A percentile compares a stretch with the other conserved stretches of the same genome.
These are phyloP conservation scores for Eupleurogrammus muticus DNA, from an alignment of 2,797 vertebrate species.

Conservation along the genomic window DNA sequence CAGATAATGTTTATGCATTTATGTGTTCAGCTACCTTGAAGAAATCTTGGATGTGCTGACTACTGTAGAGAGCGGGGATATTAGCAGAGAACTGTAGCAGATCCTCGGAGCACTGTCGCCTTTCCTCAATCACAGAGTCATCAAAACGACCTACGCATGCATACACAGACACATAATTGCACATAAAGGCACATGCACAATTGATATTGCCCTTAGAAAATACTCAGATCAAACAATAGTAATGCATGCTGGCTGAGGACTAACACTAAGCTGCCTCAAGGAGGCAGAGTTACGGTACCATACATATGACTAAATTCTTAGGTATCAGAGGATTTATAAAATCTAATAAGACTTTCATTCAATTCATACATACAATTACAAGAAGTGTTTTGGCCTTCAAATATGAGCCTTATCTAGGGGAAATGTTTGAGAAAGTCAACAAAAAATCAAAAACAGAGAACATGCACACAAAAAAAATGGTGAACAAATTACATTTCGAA, in stretches of 20 bases:
- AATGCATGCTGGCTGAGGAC: background rate
- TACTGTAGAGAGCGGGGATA: slow-evolving; percentile 94
- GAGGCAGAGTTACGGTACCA: slow-evolving; percentile 26
- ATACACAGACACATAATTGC: background rate
- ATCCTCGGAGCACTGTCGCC: slow-evolving; percentile 97
- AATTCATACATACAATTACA: no score
- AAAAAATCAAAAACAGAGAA: background rate
- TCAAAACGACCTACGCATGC: slow-evolving; percentile 91
- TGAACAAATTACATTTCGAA: no score
- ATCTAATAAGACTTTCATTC: no score
- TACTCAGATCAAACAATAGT: background rate
- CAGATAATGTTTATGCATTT: background rate
- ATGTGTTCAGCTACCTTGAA: slow-evolving; percentile 88
- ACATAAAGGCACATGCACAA: background rate
- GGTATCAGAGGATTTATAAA: background rate
- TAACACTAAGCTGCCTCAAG: slow-evolving; percentile 11
- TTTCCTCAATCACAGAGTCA: slow-evolving; percentile 94
- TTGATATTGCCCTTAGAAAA: background rate
- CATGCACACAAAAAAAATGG: no score
- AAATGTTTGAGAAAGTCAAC: no score
- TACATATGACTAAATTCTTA: background rate
- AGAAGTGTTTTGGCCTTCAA: background rate
- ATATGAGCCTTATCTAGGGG: background rate
- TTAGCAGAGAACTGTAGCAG: slow-evolving; percentile 98
- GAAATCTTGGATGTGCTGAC: slow-evolving; percentile 94